Percentiles rank a stretch among this genome's conserved stretches.
Evolutionary conservation across 2,797 vertebrate genomes (phyloP).

Genomic region (Austrolebias charrua): DNA sequence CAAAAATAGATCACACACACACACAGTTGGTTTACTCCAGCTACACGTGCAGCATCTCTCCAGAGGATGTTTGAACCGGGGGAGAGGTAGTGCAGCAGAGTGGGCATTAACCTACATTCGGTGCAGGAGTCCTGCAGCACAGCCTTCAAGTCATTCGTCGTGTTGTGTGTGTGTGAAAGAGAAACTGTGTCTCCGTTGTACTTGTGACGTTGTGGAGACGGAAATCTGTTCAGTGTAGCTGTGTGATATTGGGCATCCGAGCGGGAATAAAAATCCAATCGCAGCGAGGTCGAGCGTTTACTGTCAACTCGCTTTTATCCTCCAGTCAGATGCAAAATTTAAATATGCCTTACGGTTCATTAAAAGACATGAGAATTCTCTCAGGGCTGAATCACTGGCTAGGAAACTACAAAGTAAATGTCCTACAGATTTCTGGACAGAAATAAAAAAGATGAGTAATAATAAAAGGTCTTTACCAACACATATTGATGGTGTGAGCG

Average conservation of each 20-base stretch:
- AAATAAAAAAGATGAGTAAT: too few species aligned
- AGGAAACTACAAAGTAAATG: too few species aligned
- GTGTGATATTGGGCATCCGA: constrained; percentile 1
- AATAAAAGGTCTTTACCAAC: too few species aligned
- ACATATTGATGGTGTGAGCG: too few species aligned
- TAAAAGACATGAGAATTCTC: too few species aligned
- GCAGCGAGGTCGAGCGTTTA: background rate
- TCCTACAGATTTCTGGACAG: too few species aligned
- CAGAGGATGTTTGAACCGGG: constrained; percentile 29
- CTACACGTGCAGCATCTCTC: constrained; percentile 22
- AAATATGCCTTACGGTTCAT: too few species aligned
- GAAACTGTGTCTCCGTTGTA: constrained; percentile 2
- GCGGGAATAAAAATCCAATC: background rate
- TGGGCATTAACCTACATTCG: constrained; percentile 76
- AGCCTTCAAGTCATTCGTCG: constrained; percentile 34
- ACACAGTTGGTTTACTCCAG: constrained; percentile 1
- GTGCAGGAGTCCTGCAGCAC: constrained; percentile 41
- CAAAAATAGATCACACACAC: constrained; percentile 57
- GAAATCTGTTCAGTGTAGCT: constrained; percentile 17
- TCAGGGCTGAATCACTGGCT: too few species aligned
- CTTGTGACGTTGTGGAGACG: constrained; percentile 18
- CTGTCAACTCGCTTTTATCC: background rate
- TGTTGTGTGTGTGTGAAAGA: background rate
- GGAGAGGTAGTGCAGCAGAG: constrained; percentile 54
- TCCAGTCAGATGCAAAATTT: too few species aligned